Evolutionary conservation across 2,113 vertebrate genomes (phyloP).

Genomic region (Campylomormyrus tamandua): DNA sequence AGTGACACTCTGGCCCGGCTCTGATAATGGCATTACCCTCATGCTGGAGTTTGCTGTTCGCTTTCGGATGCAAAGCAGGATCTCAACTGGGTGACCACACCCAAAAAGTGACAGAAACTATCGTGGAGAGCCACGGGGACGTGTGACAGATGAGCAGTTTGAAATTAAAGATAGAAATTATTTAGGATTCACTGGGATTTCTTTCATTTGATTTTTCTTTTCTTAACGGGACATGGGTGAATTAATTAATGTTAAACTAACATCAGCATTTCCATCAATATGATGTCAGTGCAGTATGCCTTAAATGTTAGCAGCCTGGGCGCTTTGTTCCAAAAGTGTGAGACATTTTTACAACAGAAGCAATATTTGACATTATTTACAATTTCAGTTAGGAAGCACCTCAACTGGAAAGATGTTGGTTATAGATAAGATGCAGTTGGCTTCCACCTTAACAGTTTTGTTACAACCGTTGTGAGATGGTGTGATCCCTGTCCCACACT

Average conservation of each 20-base stretch:
- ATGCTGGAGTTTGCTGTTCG: not conserved
- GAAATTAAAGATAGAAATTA: not conserved
- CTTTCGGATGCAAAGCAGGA: not conserved
- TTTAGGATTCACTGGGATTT: not conserved
- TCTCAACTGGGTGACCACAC: not conserved
- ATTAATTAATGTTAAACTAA: not conserved
- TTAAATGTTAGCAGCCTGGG: not conserved
- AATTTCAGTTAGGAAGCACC: not conserved
- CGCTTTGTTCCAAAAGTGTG: not conserved
- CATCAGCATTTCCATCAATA: not conserved
- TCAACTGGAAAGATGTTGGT: not conserved
- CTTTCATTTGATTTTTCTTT: not conserved
- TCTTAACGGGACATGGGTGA: not conserved
- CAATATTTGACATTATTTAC: not conserved
- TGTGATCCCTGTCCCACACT: not conserved
- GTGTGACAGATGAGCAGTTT: not conserved
- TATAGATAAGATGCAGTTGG: not conserved
- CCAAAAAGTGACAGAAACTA: not conserved
- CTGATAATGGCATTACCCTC: not conserved
- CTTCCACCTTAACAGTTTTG: not conserved
- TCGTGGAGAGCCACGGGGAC: not conserved
- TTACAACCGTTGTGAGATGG: not conserved
- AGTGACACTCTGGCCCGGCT: not conserved
- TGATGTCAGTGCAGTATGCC: not conserved
- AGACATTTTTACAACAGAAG: not conserved